phyloP scores from a whole-genome alignment of 2,797 vertebrate genomes.

The Hippopotamyrus pictus region DNA sequence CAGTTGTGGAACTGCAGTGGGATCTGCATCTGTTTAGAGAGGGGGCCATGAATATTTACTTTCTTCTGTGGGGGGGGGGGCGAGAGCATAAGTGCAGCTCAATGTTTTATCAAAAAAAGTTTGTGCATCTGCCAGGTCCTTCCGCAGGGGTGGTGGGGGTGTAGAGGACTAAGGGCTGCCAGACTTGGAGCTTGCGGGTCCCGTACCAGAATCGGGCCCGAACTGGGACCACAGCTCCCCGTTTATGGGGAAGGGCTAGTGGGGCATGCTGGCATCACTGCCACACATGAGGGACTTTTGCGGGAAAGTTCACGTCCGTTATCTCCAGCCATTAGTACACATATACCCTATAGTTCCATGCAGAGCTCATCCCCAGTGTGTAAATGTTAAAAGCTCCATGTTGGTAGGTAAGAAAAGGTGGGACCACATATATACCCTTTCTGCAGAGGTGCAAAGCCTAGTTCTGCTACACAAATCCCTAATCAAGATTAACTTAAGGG shows the following conservation, averaged over 20 bases:
- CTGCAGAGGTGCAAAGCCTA: neutral
- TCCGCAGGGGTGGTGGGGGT: neutral
- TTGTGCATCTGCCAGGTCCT: neutral
- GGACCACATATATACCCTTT: neutral
- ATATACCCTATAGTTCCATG: neutral
- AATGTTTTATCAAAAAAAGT: neutral
- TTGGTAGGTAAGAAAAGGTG: neutral
- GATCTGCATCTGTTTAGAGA: neutral
- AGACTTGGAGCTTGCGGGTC: neutral
- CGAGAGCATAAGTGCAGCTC: neutral
- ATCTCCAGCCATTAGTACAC: neutral
- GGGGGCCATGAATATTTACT: slow-evolving; percentile 21
- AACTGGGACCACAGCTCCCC: neutral
- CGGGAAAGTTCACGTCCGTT: neutral
- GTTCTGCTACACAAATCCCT: neutral
- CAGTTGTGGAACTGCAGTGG: slow-evolving; percentile 10
- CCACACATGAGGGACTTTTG: neutral
- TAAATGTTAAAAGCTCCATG: neutral
- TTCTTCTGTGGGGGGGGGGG: neutral
- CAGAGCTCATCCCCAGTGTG: neutral
- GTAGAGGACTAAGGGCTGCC: neutral
- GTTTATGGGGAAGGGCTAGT: neutral
- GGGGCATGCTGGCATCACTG: neutral
- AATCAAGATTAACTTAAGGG: neutral
- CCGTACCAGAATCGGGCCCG: neutral